Evolutionary conservation across 2,888 invertebrate species (phyloP).

Genomic region (Malachius bipustulatus): DNA sequence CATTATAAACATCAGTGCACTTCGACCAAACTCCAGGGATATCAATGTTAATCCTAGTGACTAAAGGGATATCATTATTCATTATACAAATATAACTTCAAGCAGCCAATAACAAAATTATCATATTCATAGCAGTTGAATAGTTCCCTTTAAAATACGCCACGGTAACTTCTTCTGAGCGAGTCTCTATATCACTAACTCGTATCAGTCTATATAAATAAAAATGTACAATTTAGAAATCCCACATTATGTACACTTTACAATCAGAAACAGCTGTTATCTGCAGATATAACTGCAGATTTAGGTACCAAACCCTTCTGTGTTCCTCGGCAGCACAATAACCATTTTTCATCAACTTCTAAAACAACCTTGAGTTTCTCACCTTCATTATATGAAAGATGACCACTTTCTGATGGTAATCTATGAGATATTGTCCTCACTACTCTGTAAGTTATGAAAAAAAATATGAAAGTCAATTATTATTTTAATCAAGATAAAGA

Average conservation of each 20-base stretch:
- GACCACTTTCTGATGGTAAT: slow-evolving; percentile 65
- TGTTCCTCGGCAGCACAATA: slow-evolving; percentile 63
- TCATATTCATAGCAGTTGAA: too few relatives aligned
- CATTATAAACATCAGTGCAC: too few relatives aligned
- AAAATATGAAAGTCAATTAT: slow-evolving; percentile 1
- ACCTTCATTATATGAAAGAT: slow-evolving; percentile 65
- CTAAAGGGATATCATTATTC: neutral
- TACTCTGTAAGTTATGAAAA: slow-evolving; percentile 39
- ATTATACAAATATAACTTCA: too few relatives aligned
- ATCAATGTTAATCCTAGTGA: too few relatives aligned
- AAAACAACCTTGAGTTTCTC: slow-evolving; percentile 60
- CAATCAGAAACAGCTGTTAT: slow-evolving; percentile 28
- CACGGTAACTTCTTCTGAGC: too few relatives aligned
- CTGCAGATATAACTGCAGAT: slow-evolving; percentile 48
- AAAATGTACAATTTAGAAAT: slow-evolving; percentile 25
- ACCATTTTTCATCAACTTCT: slow-evolving; percentile 64
- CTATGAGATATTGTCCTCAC: slow-evolving; percentile 64
- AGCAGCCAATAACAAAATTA: too few relatives aligned
- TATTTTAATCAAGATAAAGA: neutral
- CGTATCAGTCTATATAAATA: slow-evolving; percentile 26
- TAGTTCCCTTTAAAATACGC: too few relatives aligned
- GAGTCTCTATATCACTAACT: too few relatives aligned
- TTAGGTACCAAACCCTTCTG: slow-evolving; percentile 66
- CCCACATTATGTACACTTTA: slow-evolving; percentile 13
- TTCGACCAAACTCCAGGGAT: too few relatives aligned